Conservation (phyloP, 2,797 vertebrate genomes). For the Sebastes nivosus region DNA sequence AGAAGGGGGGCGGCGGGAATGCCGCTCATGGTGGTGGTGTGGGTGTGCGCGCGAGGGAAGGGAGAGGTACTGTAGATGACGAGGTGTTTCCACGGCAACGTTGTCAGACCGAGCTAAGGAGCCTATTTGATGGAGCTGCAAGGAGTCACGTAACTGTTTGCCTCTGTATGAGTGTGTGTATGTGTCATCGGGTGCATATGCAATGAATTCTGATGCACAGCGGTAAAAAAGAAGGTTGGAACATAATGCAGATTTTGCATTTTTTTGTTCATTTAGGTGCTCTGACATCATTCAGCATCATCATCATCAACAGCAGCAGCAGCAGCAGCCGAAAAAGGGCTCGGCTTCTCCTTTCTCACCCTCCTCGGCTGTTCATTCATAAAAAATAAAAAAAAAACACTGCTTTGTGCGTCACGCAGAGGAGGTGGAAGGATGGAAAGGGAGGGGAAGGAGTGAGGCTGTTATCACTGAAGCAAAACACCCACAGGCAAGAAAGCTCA, state of each 20-base stretch:
- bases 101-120: slow-evolving; percentile 56
- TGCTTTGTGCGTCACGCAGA: slow-evolving; percentile 67
- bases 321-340: slow-evolving; percentile 17
- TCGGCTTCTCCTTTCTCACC: slow-evolving; percentile 24
- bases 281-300: slow-evolving; percentile 25
- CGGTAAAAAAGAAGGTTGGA: background rate
- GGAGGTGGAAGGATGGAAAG: slow-evolving; percentile 36
- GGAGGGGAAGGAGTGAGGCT: slow-evolving; percentile 11
- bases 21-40: slow-evolving; percentile 46
- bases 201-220: slow-evolving; percentile 11
- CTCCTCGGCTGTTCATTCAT: slow-evolving; percentile 64
- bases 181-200: background rate
- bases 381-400: slow-evolving; percentile 50
- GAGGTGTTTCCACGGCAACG: slow-evolving; percentile 75
- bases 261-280: background rate
- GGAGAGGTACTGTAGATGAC: slow-evolving; percentile 57
- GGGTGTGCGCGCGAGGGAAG: slow-evolving; percentile 47
- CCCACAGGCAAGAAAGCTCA: slow-evolving; percentile 24
- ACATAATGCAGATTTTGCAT: background rate
- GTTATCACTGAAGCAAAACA: slow-evolving; percentile 43
- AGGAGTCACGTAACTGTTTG: slow-evolving; percentile 44
- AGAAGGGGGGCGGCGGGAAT: slow-evolving; percentile 57
- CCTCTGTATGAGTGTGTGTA: background rate
- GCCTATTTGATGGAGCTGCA: slow-evolving; percentile 39
- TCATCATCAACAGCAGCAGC: background rate